phyloP scores from a whole-genome alignment of 2,113 vertebrate species.

The Pollimyrus isidori region DNA sequence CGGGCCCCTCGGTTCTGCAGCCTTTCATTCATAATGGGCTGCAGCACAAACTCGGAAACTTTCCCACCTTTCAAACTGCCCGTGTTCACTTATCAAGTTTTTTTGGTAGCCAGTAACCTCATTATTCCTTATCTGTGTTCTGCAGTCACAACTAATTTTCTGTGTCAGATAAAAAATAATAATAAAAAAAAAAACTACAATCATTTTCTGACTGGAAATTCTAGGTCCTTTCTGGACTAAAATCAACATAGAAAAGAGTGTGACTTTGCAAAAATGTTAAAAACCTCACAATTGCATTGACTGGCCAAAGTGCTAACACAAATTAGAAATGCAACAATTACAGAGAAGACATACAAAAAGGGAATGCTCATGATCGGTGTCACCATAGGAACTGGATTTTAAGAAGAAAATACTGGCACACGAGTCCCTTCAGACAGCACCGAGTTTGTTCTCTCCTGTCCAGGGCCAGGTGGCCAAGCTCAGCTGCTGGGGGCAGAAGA shows the following conservation, averaged over 20 bases:
- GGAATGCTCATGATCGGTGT: neutral
- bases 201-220: neutral
- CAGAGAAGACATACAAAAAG: neutral
- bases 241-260: neutral
- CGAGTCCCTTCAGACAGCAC: neutral
- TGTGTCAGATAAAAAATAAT: neutral
- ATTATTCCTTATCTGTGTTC: neutral
- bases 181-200: neutral
- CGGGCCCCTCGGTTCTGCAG: neutral
- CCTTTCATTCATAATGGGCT: neutral
- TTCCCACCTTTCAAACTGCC: neutral
- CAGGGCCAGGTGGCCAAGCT: slow-evolving; percentile 3
- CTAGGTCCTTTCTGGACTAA: too few relatives aligned
- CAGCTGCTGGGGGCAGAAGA: slow-evolving; percentile 44
- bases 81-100: neutral
- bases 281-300: neutral
- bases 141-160: neutral
- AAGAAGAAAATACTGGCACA: neutral
- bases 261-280: neutral
- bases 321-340: neutral
- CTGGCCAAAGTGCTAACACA: neutral
- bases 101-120: neutral
- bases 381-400: neutral
- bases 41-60: neutral
- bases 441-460: neutral